phyloP scores from a whole-genome alignment of 1,140 invertebrate species.

The Andrena cerasifolii region DNA sequence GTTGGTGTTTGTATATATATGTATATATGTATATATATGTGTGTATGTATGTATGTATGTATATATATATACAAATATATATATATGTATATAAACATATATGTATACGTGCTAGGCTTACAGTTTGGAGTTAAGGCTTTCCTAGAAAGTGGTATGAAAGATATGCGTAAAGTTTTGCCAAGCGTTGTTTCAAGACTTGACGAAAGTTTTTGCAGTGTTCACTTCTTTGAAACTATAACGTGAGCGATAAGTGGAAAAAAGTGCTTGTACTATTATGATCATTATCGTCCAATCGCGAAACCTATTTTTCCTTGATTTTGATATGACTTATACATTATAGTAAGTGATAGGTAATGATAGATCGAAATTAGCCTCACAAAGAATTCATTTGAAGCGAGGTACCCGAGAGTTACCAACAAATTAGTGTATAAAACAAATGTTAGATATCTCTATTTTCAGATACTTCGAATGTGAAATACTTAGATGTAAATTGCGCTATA shows the following conservation, averaged over 20 bases:
- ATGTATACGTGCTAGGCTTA: slow-evolving; percentile 54
- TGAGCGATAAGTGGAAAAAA: slow-evolving; percentile 42
- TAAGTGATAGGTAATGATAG: slow-evolving; percentile 50
- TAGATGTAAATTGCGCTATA: slow-evolving; percentile 51
- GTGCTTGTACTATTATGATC: slow-evolving; percentile 49
- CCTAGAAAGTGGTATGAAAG: slow-evolving; percentile 41
- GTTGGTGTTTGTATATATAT: slow-evolving; percentile 51
- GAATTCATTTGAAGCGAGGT: slow-evolving; percentile 43
- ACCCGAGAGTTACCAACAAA: slow-evolving; percentile 39
- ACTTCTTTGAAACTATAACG: slow-evolving; percentile 42
- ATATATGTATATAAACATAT: slow-evolving; percentile 38
- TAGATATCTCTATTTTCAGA: slow-evolving; percentile 52
- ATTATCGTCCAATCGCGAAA: slow-evolving; percentile 59
- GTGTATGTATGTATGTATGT: slow-evolving; percentile 28
- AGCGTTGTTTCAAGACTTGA: slow-evolving; percentile 9
- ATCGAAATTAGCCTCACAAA: slow-evolving; percentile 32
- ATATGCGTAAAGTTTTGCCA: slow-evolving; percentile 35
- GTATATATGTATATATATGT: slow-evolving; percentile 5
- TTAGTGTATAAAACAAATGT: slow-evolving; percentile 34
- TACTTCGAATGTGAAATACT: slow-evolving; percentile 49
- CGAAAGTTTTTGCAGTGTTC: slow-evolving; percentile 47
- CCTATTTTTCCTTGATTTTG: slow-evolving; percentile 72
- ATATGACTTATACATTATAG: slow-evolving; percentile 70
- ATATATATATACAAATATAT: slow-evolving; percentile 44
- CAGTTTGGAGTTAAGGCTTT: slow-evolving; percentile 49